A percentile compares a stretch with the other conserved stretches of the same genome.
These are phyloP conservation scores for Circaetus gallicus DNA, from an alignment of 2,113 vertebrate genomes.

Conservation along the genomic window DNA sequence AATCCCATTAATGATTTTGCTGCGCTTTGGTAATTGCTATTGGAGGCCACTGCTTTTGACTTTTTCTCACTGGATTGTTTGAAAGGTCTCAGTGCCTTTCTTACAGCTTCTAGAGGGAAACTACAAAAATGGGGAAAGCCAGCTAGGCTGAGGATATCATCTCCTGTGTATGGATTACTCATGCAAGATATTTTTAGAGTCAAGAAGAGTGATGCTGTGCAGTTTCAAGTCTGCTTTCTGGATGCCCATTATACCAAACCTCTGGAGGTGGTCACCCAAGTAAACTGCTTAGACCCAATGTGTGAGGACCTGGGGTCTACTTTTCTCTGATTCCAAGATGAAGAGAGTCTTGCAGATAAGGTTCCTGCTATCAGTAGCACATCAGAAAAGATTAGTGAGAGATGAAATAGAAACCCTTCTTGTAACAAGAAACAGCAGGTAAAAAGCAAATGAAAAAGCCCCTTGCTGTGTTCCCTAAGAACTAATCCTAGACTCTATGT, in stretches of 20 bases:
- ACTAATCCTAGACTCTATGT: neutral
- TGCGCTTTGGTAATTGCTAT: neutral
- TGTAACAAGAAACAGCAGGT: neutral
- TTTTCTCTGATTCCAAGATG: neutral
- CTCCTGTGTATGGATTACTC: neutral
- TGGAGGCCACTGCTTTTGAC: neutral
- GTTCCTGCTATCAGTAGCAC: neutral
- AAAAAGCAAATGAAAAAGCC: neutral
- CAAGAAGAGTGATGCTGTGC: neutral
- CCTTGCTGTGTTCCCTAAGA: neutral
- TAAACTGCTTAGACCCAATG: neutral
- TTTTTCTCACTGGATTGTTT: neutral
- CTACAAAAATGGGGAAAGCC: neutral
- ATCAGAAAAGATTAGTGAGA: neutral
- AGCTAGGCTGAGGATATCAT: neutral
- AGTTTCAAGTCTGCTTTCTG: neutral
- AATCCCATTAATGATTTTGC: neutral
- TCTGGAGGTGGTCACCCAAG: neutral
- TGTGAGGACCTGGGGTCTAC: neutral
- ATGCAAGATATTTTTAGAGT: neutral
- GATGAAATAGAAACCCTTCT: neutral
- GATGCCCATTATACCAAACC: neutral
- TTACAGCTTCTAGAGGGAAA: neutral
- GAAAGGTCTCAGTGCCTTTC: neutral
- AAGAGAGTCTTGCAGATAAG: neutral